Evolutionary conservation across 2,888 invertebrate genomes (phyloP), one percentile per base, ranked within the genome.

Genomic region (Mesorhabditis sp.): DNA sequence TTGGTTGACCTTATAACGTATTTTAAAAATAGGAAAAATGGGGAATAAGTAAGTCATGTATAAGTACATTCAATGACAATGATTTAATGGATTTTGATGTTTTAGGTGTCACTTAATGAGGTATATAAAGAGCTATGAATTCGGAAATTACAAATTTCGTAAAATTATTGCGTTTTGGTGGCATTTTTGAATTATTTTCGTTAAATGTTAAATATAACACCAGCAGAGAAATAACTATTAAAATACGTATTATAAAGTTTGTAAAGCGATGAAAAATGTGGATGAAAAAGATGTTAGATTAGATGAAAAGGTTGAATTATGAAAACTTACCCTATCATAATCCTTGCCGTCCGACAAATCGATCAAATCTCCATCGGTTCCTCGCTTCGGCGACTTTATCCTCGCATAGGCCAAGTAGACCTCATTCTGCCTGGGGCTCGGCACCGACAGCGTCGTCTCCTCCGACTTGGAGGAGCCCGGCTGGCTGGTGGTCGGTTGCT

Each of bases 261-360:
- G 63, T 63, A 28, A 63, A 7, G 63, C 13, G 13, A 28, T n/a
- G 28, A 63, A 63, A 63, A 63, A 63, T 63, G 28, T 63, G 2
- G 10, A n/a, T 63, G 7, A 28, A n/a, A 7, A 63, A 64, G 13
- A 43, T 43, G 13, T 42, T 28, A 43, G 63, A 5, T 28, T 28
- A 28, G 28, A 28, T 28, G 28, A 28, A 28, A 28, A 28, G 28
- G 28, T 1, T 28, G 28, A 28, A 28, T 28, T 28, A 28, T 28
- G 28, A 28, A 28, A 28, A 28, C 28, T 28, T 28, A 28, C 28
- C 28, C 28, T 28, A 28, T 28, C 28, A 28, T 28, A 28, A 28
- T 28, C 28, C 28, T 28, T 28, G 28, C 28, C 28, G 28, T 28
- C 28, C 28, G 28, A 28, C 58, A 50, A 50, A 50, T 50, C 58